Evolutionary conservation across 1,140 invertebrate genomes (phyloP), one percentile per base, ranked within the genome.

Genomic region (Tyrophagus putrescentiae): DNA sequence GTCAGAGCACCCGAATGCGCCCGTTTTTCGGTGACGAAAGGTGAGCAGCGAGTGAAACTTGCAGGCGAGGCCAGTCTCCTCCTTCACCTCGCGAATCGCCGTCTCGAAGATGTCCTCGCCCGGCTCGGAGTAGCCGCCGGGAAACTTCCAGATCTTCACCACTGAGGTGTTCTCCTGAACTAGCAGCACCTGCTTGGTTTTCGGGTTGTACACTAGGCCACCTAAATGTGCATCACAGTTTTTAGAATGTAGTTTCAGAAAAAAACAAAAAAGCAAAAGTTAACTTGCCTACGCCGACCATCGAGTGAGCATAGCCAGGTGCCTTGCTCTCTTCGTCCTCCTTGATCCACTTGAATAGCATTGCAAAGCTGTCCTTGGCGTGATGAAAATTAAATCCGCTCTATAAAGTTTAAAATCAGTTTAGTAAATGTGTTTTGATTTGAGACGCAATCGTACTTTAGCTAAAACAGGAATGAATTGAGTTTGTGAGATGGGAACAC

Each of bases 111-210:
- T 74, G 23, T 76, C 71, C 69, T 92, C 90, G 64, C 88, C 82
- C 0, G 88, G 87, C 72, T 96, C 91, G n/a, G 95, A 82, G 21
- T 91, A 91, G 27, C 92, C 92, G 27, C 92, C 92, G 50, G 92
- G 92, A 62, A 96, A 85, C 65, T 95, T 88, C 90, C 89, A 96
- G 7, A 54, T 54, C 25, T 33, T 13, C 25, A 54, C 52, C 3
- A 13, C 11, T 9, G 52, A 54, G 9, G 9, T 54, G 32, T 54
- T 54, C 25, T 54, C 52, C 13, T 54, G 52, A 1, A 54, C 39
- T 3, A 54, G 28, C 27, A 54, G 39, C 11, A 54, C 52, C 39
- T 54, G 32, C 27, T 54, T 32, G 9, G 25, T 54, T 4, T 78
- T 71, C 1, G 81, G 76, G 68, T 91, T 87, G 16, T 89, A 77